Evolutionary conservation across 2,797 vertebrate species (phyloP).

Genomic region (Onychomys torridus): DNA sequence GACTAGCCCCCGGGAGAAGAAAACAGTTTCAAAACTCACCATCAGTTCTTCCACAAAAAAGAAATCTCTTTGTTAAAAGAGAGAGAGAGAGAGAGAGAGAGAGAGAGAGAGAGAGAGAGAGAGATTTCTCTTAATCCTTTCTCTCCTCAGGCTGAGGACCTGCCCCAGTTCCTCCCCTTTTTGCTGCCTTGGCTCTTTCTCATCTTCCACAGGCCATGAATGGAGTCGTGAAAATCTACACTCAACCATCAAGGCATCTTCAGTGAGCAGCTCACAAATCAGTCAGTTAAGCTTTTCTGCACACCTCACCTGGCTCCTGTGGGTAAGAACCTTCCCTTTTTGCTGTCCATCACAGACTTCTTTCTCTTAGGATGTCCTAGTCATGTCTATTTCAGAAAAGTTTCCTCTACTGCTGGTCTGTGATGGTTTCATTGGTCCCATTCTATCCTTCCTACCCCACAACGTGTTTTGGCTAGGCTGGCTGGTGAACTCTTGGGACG

Average conservation of each 20-base stretch:
- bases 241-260: conserved; percentile 50
- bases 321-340: conserved; percentile 55
- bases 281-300: conserved; percentile 16
- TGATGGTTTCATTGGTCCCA: neutral
- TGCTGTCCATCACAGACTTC: neutral
- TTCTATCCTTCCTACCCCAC: neutral
- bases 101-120: neutral
- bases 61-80: conserved; percentile 48
- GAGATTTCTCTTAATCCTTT: conserved; percentile 36
- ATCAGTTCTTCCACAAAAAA: conserved; percentile 30
- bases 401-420: neutral
- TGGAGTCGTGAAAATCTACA: conserved; percentile 66
- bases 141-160: neutral
- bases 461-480: neutral
- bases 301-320: neutral
- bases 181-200: neutral
- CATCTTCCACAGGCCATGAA: neutral
- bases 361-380: neutral
- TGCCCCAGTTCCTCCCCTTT: neutral
- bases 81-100: too few relatives aligned
- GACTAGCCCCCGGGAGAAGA: neutral
- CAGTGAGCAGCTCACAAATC: conserved; percentile 77
- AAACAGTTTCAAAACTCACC: conserved; percentile 53
- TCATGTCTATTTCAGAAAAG: neutral
- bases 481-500: neutral